These are phyloP conservation scores for Brachyopa scutellaris DNA, from an alignment of 2,888 invertebrate species.

Conservation along the genomic window DNA sequence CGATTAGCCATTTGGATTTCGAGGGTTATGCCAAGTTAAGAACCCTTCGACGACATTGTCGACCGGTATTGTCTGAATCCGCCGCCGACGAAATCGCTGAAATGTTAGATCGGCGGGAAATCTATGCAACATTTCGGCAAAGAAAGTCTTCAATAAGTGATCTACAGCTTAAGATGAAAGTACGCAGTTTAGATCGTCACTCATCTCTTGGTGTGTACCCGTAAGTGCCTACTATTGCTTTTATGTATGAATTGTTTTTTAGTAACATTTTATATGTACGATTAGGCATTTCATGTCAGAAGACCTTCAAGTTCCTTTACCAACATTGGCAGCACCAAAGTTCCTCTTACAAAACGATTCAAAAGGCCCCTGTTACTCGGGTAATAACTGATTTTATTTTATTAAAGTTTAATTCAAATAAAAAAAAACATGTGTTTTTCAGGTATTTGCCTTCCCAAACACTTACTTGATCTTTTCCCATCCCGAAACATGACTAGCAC, in stretches of 20 bases:
- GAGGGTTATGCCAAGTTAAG: slow-evolving; percentile 89
- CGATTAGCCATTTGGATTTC: slow-evolving; percentile 88
- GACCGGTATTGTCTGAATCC: slow-evolving; percentile 86
- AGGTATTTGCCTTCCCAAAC: slow-evolving; percentile 81
- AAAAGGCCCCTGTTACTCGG: slow-evolving; percentile 81
- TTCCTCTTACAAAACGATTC: slow-evolving; percentile 79
- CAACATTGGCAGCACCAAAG: slow-evolving; percentile 78
- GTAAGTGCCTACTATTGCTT: slow-evolving; percentile 74
- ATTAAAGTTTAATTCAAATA: neutral
- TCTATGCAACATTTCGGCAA: slow-evolving; percentile 75
- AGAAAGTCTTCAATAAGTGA: slow-evolving; percentile 79
- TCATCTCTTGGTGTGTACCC: slow-evolving; percentile 77
- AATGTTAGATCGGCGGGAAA: slow-evolving; percentile 79
- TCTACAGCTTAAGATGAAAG: slow-evolving; percentile 79
- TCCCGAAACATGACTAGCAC: slow-evolving; percentile 78
- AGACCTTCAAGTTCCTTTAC: slow-evolving; percentile 79
- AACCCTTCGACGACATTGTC: slow-evolving; percentile 86
- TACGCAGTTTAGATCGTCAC: slow-evolving; percentile 80
- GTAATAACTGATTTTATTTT: slow-evolving; percentile 69
- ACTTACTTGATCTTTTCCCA: slow-evolving; percentile 80
- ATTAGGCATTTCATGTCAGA: slow-evolving; percentile 77
- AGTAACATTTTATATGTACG: too few relatives aligned
- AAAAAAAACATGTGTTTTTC: neutral
- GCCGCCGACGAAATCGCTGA: slow-evolving; percentile 84
- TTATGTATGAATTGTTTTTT: neutral